Percentiles rank a stretch among this genome's conserved stretches.
Conservation (phyloP, 2,113 vertebrate genomes). For the Gambusia holbrooki region DNA sequence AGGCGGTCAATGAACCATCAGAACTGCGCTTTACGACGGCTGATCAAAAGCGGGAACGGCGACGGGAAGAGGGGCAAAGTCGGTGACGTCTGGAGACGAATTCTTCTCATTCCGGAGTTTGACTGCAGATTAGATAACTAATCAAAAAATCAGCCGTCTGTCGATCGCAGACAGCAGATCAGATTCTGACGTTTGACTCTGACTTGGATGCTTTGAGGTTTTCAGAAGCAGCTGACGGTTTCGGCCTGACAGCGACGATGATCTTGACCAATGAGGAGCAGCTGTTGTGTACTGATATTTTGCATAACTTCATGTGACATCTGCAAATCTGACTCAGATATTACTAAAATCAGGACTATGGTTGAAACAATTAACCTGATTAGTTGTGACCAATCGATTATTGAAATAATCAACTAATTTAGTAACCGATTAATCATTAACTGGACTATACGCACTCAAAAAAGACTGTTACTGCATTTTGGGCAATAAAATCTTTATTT, state of each 20-base stretch:
- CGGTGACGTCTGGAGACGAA: slow-evolving; percentile 54
- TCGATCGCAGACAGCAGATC: slow-evolving; percentile 50
- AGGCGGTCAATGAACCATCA: slow-evolving; percentile 48
- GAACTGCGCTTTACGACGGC: slow-evolving; percentile 50
- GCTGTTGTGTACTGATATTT: slow-evolving; percentile 23
- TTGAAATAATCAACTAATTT: too few species aligned
- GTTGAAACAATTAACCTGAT: too few species aligned
- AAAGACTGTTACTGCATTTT: too few species aligned
- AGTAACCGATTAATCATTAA: too few species aligned
- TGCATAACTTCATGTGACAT: slow-evolving; percentile 11
- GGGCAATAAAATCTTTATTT: too few species aligned
- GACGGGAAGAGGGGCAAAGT: slow-evolving; percentile 14
- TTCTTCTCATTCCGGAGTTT: slow-evolving; percentile 65
- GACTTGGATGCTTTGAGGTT: not conserved
- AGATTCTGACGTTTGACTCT: slow-evolving; percentile 37
- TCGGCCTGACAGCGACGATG: not conserved
- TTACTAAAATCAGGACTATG: not conserved
- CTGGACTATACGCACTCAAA: too few species aligned
- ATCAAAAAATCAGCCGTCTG: slow-evolving; percentile 60
- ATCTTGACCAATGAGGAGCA: not conserved
- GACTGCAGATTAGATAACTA: slow-evolving; percentile 67
- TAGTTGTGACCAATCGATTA: too few species aligned
- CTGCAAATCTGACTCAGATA: slow-evolving; percentile 29
- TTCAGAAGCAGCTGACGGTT: not conserved
- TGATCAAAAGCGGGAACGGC: slow-evolving; percentile 39